Evolutionary conservation across 2,888 invertebrate species (phyloP).

Genomic region (Phytoseiulus persimilis): DNA sequence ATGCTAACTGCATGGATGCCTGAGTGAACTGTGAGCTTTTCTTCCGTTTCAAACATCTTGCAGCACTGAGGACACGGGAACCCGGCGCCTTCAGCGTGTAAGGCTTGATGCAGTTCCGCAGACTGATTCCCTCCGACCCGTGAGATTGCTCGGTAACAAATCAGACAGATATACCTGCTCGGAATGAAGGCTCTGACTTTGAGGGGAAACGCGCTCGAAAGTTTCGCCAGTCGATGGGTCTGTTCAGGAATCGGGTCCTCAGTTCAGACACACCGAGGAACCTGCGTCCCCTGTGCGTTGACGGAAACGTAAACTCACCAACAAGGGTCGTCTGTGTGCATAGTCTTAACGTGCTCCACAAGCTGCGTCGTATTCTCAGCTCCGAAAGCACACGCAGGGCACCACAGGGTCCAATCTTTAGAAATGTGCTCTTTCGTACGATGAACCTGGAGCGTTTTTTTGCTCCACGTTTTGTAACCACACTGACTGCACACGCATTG

Average conservation of each 20-base stretch:
- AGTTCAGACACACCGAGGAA: too few relatives aligned
- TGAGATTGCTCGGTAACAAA: slow-evolving; percentile 12
- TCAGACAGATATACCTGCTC: slow-evolving; percentile 10
- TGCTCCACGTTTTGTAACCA: slow-evolving; percentile 13
- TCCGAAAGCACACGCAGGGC: slow-evolving; percentile 29
- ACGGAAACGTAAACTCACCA: slow-evolving; percentile 30
- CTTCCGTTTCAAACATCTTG: slow-evolving; percentile 17
- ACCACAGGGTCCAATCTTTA: neutral
- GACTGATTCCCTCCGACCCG: slow-evolving; percentile 8
- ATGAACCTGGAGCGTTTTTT: slow-evolving; percentile 33
- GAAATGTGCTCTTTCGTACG: slow-evolving; percentile 11
- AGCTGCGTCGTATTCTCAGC: neutral
- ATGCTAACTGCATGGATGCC: neutral
- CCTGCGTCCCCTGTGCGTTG: too few relatives aligned
- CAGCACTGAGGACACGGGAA: neutral
- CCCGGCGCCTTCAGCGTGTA: neutral
- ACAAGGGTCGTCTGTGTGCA: slow-evolving; percentile 5
- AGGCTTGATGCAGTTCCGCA: neutral
- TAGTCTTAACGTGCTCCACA: neutral
- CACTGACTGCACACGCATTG: neutral
- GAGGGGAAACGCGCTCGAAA: too few relatives aligned
- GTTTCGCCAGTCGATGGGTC: too few relatives aligned
- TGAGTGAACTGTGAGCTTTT: slow-evolving; percentile 14
- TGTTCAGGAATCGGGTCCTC: too few relatives aligned
- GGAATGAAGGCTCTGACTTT: too few relatives aligned